Evolutionary conservation across 1,140 invertebrate genomes (phyloP), one percentile per base, ranked within the genome.

Genomic region (Oreohelix idahoensis): DNA sequence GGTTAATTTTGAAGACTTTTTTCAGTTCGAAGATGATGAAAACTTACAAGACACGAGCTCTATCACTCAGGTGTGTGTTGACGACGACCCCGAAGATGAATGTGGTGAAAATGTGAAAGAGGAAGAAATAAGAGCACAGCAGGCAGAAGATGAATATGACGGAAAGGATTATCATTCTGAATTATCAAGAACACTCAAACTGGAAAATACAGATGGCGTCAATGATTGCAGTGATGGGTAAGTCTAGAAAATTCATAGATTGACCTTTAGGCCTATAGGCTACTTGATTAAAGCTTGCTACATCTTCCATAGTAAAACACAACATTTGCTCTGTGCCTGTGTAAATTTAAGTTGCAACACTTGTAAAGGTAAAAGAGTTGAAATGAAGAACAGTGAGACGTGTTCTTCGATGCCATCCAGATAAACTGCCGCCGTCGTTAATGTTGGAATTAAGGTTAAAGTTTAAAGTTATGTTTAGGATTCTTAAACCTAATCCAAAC

Each of bases 1-100:
- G 17, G 42, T 84, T 66, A 85, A 76, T 53, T 39, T 78, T 71
- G 79, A 51, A 32, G 74, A 85, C 78, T 83, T 84, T 80, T 42
- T 83, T 66, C 38, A 79, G 73, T 81, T 84, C 71, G 86, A 86
- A 32, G 86, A 86, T 51, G 86, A 85, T 74, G 84, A 83, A 75
- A 76, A 79, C 45, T 49, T 80, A 23, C 83, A 85, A 73, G 86
- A 88, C 79, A 77, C 79, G 35, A 87, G 84, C 74, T 81, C 81
- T 29, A 84, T 88, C 35, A 88, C 87, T 32, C 86, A 85, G 49
- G 86, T 88, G n/a, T 88, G 63, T 66, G 49, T 75, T 70, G 66
- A 71, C 32, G 76, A 83, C 26, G 78, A 83, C 39, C 51, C 53
- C 23, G 83, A 86, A 23, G 51, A 51, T 17, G 20, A 23, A 20